These are phyloP conservation scores for Lepus oiostolus DNA, from an alignment of 2,797 vertebrate genomes.

Conservation along the genomic window DNA sequence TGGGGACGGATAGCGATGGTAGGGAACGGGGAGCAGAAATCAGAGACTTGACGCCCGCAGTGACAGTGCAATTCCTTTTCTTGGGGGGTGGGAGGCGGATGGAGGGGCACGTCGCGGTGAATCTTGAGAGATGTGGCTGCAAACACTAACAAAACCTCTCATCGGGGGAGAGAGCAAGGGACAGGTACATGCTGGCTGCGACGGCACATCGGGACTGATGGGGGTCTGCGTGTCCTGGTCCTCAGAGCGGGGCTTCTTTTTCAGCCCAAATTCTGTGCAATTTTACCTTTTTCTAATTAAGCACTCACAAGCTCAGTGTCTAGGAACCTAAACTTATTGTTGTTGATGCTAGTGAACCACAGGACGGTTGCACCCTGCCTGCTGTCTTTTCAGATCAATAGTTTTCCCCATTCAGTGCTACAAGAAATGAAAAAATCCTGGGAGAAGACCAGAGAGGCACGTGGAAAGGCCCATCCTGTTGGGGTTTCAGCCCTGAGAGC, in stretches of 20 bases:
- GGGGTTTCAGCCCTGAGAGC: neutral
- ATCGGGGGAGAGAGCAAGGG: neutral
- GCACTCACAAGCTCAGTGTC: conserved; percentile 70
- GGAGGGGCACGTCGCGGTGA: too few relatives aligned
- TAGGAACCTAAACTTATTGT: conserved; percentile 59
- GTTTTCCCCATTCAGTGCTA: neutral
- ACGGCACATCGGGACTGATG: neutral
- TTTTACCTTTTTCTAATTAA: neutral
- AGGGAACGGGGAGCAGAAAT: conserved; percentile 7
- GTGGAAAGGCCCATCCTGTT: neutral
- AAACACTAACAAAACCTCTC: neutral
- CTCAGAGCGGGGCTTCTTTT: neutral
- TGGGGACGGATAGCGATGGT: neutral
- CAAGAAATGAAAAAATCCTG: neutral
- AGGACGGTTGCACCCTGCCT: neutral
- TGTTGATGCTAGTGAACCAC: conserved; percentile 57
- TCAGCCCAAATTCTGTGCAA: neutral
- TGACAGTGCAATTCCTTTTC: neutral
- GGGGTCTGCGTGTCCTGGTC: neutral
- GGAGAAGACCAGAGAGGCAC: neutral
- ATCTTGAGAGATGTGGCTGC: neutral
- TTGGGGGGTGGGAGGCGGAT: neutral
- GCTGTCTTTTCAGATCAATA: neutral
- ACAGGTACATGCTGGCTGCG: accelerated
- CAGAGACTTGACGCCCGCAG: neutral